These are phyloP conservation scores for Drosophila nasuta DNA, from an alignment of 1,140 invertebrate species.

Conservation along the genomic window DNA sequence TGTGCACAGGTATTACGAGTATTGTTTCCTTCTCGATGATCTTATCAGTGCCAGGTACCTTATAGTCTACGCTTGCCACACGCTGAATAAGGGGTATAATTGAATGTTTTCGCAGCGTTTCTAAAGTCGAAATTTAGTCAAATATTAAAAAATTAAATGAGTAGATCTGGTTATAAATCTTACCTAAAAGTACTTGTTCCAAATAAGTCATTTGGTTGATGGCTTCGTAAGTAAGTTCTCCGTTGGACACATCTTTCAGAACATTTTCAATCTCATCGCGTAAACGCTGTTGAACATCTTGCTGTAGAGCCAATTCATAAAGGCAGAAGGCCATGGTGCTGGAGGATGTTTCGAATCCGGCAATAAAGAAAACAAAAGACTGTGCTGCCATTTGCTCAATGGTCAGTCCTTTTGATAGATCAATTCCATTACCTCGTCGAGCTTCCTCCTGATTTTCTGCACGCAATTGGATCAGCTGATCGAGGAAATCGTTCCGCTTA, in stretches of 20 bases:
- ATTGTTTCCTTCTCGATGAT: too few relatives aligned
- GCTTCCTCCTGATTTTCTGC: conserved; percentile 51
- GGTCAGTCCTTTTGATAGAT: conserved; percentile 57
- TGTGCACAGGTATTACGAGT: too few relatives aligned
- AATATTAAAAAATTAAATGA: conserved; percentile 28
- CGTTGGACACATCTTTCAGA: conserved; percentile 40
- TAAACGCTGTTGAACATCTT: conserved; percentile 85
- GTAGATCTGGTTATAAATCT: conserved; percentile 56
- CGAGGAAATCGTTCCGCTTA: conserved; percentile 84
- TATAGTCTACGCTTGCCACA: too few relatives aligned
- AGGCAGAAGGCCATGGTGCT: conserved; percentile 85
- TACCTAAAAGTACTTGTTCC: conserved; percentile 68
- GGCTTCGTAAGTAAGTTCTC: conserved; percentile 75
- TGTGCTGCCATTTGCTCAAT: conserved; percentile 79
- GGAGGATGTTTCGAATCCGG: conserved; percentile 79
- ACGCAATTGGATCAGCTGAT: too few relatives aligned
- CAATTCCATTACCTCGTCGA: conserved; percentile 45
- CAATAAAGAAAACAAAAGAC: conserved; percentile 76
- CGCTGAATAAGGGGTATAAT: too few relatives aligned
- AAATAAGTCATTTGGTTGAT: conserved; percentile 78
- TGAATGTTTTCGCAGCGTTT: too few relatives aligned
- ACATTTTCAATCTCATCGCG: conserved; percentile 85
- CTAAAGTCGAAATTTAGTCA: too few relatives aligned
- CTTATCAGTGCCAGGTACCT: too few relatives aligned
- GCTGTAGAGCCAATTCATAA: conserved; percentile 83